Base-by-base conservation (phyloP, 2,113 vertebrate genomes). In the Siniperca knerii region DNA sequence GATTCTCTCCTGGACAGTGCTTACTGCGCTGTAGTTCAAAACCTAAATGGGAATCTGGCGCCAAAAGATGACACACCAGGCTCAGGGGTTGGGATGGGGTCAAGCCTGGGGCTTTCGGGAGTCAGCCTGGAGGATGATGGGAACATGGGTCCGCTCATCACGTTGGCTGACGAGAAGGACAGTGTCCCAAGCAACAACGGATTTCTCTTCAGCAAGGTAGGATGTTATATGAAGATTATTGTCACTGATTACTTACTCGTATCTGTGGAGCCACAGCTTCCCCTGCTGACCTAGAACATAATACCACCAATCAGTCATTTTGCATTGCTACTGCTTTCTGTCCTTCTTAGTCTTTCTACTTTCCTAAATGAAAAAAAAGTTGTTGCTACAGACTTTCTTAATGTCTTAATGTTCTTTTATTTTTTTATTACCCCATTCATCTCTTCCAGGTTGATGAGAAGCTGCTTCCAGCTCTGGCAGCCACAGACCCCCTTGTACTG, bases 1-100 rank as follows among this genome's bases (percentile, higher is more conserved):
- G 98, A 98, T 80, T 98, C 98, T 6, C 96, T 99, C 73, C 87
- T 99, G 83, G 98, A 99, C 88, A 97, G 98, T 57, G 97, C 98
- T 1, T 99, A 99, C 82, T 98, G 98, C n/a, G 96, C 97, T 35
- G 98, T 97, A n/a, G 98, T 99, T 66, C 98, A 98, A 92, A 99
- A 99, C 79, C 96, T 99, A 21, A 98, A 98, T 71, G 97, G 96
- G 86, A 96, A 94, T 85, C 95, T 98, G 81, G 95, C 96, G 4
- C 81, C 90, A 62, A 98, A 98, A 93, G 97, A 97, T 61, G 97
- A 94, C 52, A 94, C 97, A 0, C 8, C 85, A 3, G 90, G 88
- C 33, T 81, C 94, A 1, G 91, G 89, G 48, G 93, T 90, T 1
- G 86, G 92, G 74, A 75, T 92, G 11, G 92, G 85, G 44, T 75